Evolutionary conservation across 2,113 vertebrate genomes (phyloP).

Genomic region (Rhipidura dahli): DNA sequence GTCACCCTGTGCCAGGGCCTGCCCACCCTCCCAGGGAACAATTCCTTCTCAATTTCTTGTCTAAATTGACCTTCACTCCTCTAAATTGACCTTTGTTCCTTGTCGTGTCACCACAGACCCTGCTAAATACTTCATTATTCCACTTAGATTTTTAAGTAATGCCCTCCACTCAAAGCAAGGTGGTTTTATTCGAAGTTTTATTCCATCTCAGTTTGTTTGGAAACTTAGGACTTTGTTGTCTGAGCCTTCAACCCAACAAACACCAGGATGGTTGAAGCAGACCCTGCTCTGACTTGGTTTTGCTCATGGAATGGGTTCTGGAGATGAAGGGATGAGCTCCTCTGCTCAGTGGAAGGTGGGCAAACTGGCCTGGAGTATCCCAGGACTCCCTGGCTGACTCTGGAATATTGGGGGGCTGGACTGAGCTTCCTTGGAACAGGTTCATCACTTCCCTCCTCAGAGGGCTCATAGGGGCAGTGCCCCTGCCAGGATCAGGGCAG

Average conservation of each 20-base stretch:
- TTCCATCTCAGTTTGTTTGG: background rate
- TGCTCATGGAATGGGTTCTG: accelerated
- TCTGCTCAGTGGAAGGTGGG: background rate
- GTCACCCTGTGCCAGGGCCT: background rate
- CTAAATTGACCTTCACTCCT: background rate
- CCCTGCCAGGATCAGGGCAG: background rate
- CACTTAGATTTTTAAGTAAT: background rate
- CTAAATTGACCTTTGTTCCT: background rate
- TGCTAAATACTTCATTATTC: background rate
- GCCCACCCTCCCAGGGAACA: accelerated
- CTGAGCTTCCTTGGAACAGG: background rate
- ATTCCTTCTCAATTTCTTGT: background rate
- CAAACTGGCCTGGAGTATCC: background rate
- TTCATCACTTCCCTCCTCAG: background rate
- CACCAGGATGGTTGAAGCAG: background rate
- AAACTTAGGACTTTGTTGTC: background rate
- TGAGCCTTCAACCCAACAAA: background rate
- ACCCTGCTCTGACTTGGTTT: background rate
- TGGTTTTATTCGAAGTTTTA: background rate
- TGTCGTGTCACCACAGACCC: background rate
- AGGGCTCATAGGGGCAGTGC: too few relatives aligned
- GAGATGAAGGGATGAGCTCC: background rate
- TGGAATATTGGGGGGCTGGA: background rate
- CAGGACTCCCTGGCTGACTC: background rate
- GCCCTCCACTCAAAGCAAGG: background rate